Evolutionary conservation across 2,888 invertebrate genomes (phyloP).

Genomic region (Anoncus sp.): DNA sequence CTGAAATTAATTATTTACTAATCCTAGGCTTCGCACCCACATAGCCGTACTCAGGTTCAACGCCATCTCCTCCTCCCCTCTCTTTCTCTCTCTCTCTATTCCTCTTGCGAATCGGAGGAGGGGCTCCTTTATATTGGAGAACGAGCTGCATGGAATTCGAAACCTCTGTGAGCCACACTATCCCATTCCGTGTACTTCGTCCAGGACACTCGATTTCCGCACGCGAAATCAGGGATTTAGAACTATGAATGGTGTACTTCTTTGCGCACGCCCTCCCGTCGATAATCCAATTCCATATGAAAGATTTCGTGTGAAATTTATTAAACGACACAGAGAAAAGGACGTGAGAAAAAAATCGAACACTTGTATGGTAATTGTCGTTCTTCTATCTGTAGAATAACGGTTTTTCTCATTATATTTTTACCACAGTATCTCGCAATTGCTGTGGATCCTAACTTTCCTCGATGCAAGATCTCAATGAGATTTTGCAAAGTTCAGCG

Average conservation of each 20-base stretch:
- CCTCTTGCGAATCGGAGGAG: slow-evolving; percentile 6
- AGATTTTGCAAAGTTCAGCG: background rate
- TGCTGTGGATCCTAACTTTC: too few species aligned
- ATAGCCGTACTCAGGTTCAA: background rate
- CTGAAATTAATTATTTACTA: slow-evolving; percentile 77
- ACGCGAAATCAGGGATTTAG: background rate
- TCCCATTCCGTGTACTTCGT: background rate
- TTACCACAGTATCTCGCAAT: background rate
- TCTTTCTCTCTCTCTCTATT: background rate
- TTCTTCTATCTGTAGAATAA: background rate
- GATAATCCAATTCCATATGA: slow-evolving; percentile 12
- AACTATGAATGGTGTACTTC: background rate
- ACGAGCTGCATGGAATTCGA: slow-evolving; percentile 26
- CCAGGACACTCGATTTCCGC: background rate
- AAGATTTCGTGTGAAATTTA: background rate
- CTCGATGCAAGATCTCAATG: background rate
- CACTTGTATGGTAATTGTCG: background rate
- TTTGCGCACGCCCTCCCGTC: background rate
- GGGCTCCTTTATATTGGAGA: slow-evolving; percentile 3
- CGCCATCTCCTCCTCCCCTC: background rate
- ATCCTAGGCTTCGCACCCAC: slow-evolving; percentile 61
- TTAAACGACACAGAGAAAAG: background rate
- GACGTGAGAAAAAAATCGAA: background rate
- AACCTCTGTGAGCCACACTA: slow-evolving; percentile 1
- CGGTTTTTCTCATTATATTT: background rate